These are phyloP conservation scores for Cebus imitator DNA, from an alignment of 2,113 vertebrate species.

Conservation along the genomic window DNA sequence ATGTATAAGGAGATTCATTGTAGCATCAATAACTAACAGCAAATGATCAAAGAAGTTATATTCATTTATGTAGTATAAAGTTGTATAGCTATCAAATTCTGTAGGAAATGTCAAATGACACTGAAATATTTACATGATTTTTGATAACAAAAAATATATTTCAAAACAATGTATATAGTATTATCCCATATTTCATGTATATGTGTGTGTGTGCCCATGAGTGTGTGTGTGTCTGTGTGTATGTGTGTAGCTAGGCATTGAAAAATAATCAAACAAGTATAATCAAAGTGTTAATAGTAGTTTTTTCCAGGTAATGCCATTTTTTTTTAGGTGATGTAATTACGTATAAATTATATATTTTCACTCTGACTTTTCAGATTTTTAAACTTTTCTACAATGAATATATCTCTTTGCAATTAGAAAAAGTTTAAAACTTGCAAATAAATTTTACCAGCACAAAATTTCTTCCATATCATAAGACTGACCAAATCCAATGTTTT, in stretches of 20 bases:
- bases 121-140: slow-evolving; percentile 10
- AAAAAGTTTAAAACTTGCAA: slow-evolving; percentile 34
- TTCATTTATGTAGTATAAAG: background rate
- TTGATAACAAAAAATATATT: background rate
- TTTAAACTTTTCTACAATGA: slow-evolving; percentile 20
- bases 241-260: background rate
- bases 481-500: background rate
- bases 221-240: background rate
- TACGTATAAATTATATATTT: background rate
- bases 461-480: background rate
- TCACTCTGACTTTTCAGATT: background rate
- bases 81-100: background rate
- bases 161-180: slow-evolving; percentile 17
- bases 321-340: background rate
- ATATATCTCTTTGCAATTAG: background rate
- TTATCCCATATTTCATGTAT: background rate
- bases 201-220: background rate
- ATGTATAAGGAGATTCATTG: background rate
- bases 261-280: slow-evolving; percentile 19
- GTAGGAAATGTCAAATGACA: background rate
- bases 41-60: background rate
- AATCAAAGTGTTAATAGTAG: background rate
- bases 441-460: slow-evolving; percentile 36
- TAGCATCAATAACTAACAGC: background rate
- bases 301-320: background rate